Evolutionary conservation across 2,888 invertebrate genomes (phyloP), one percentile per base, ranked within the genome.

Genomic region (Amphipyra tragopoginis): DNA sequence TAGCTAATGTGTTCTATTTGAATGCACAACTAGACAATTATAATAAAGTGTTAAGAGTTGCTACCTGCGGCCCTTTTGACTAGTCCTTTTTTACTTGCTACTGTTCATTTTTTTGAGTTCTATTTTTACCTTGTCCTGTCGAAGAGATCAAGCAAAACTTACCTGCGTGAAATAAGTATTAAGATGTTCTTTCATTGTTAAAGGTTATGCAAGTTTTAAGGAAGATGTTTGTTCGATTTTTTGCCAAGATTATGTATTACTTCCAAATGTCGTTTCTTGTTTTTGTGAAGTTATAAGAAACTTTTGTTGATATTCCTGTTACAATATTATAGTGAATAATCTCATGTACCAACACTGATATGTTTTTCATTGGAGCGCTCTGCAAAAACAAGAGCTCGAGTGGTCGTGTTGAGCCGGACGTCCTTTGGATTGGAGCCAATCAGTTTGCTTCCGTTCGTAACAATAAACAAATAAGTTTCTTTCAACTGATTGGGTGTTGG

Each of bases 41-140:
- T 65, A 86, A 79, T 72, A 73, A 77, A 77, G 80, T 81, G 80
- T 79, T 75, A 78, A 77, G 73, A 79, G 63, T 57, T 69, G 80
- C 86, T 90, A 90, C 90, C 90, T 90, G 89, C 80, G 77, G 72
- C 71, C 76, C 79, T 85, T 85, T 81, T 80, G 66, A 74, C 50
- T 68, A 62, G 73, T 62, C 61, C 62, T 77, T 81, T 84, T 85
- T 81, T 82, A 67, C 71, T 66, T 60, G 84, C 85, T 84, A 84
- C 85, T 77, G 75, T 79, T 72, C 39, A 65, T 49, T 66, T 75
- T 75, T 67, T 72, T 65, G 21, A 49, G 51, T 29, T 59, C 26
- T 45, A 66, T 65, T 77, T 65, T 47, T 67, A 48, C 57, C 51
- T 43, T 55, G 52, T 61, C 66, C 56, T 51, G 48, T 57, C 49